Evolutionary conservation across 1,140 invertebrate genomes (phyloP).

Genomic region (Amphibalanus amphitrite): DNA sequence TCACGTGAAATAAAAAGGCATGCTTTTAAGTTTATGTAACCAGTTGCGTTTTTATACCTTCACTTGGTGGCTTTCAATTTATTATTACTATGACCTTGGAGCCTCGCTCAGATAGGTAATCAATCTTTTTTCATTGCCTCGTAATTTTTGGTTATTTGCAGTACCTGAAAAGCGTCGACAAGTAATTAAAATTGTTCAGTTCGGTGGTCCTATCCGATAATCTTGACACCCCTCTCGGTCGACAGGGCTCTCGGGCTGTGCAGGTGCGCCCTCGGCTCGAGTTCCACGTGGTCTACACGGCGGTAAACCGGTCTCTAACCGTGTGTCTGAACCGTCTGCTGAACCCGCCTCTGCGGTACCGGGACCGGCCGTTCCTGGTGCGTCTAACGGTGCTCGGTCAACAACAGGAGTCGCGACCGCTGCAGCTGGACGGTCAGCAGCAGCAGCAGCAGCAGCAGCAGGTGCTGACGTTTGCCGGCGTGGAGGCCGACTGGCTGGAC

Average conservation of each 20-base stretch:
- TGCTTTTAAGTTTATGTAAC: too few relatives aligned
- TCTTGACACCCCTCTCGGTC: neutral
- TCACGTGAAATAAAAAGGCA: too few relatives aligned
- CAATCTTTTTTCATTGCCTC: too few relatives aligned
- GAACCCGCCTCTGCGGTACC: neutral
- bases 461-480: neutral
- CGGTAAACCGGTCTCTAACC: neutral
- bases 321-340: neutral
- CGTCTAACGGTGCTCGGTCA: neutral
- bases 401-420: neutral
- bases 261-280: neutral
- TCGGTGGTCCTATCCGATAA: too few relatives aligned
- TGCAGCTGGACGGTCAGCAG: neutral
- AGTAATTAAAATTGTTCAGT: too few relatives aligned
- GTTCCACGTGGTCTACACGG: constrained; percentile 7
- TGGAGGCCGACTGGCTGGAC: neutral
- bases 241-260: neutral
- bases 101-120: too few relatives aligned
- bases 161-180: too few relatives aligned
- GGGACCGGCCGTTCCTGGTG: neutral
- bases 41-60: too few relatives aligned
- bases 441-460: neutral
- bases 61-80: too few relatives aligned
- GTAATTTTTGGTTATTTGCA: too few relatives aligned
- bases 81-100: too few relatives aligned